Evolutionary conservation across 2,888 invertebrate genomes (phyloP), one percentile per base, ranked within the genome.

Genomic region (Ophraella communa): DNA sequence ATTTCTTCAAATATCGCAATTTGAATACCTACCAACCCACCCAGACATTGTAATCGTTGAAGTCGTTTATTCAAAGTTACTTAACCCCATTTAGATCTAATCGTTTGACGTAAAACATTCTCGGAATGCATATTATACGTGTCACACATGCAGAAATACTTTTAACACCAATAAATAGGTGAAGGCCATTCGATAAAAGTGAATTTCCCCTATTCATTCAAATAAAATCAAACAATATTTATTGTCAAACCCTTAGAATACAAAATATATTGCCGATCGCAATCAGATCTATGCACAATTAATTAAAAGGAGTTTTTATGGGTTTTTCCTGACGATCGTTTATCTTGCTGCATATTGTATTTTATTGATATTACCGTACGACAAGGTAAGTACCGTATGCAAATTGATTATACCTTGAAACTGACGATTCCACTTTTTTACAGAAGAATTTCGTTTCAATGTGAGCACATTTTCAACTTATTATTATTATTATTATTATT

Each of bases 281-380:
- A 51, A 51, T 51, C 49, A 24, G 49, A 51, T 51, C 10, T 51
- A 51, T 21, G 20, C 21, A 45, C 7, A 51, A 51, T 27, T 49
- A 49, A 49, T 49, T 7, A n/a, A 14, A 27, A 51, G n/a, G 11
- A 51, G 27, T 17, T 17, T 51, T 51, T 51, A 51, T 51, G 7
- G n/a, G 10, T 17, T 27, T 49, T 49, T 23, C 23, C 24, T 8
- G 49, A 27, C 8, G 17, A 7, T 27, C 14, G 17, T 51, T 27
- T 14, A 51, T 51, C 27, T 24, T 51, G 1, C 11, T 21, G n/a
- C 21, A 51, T 7, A 30, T 30, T 30, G 17, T 47, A 24, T 51
- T 24, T 51, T 27, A 24, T 49, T 49, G 49, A n/a, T 49, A 49
- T 49, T 24, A 27, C 27, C 27, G 3, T 24, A 27, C 1, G 24